Base-by-base conservation (phyloP, 2,113 vertebrate genomes). In the Leptobrachium leishanense region DNA sequence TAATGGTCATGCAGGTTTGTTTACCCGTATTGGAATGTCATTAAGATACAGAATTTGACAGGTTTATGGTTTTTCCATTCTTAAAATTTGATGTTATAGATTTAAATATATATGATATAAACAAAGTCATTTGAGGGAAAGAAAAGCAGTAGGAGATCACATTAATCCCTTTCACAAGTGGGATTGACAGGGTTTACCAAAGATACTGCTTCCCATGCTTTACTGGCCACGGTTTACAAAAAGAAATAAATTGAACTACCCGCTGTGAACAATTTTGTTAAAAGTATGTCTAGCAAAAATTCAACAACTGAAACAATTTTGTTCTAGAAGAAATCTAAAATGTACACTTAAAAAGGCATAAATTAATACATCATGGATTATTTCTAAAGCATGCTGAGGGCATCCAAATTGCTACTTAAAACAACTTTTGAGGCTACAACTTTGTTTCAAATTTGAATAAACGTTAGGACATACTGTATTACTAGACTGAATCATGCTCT, bases 211-310 rank as follows among this genome's bases (percentile, higher is more conserved):
- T 72, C 63, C 68, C 64, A 68, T 74, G 64, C 71, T 59, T 68
- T 80, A 80, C 74, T 68, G 63, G 77, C 57, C 63, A 68, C 71
- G 41, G 72, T 74, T 80, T 68, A 68, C 63, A 73, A 59, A 74
- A 74, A 59, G 50, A 71, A 41, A 80, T 74, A 74, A 68, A 80
- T 80, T 68, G 77, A 74, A 68, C 9, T n/a, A 44, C 77, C 77
- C 62, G 43, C 77, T 74, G 71, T 15, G 77, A 80, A 80, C 65
- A 74, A 80, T 80, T 80, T 80, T 73, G 77, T 79, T 73, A 73
- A 79, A 79, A 73, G 77, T 79, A 79, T 65, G 46, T 79, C n/a
- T 43, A 31, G 67, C 46, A 63, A 57, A 76, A 73, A 67, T 73
- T 73, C 59, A 72, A 54, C n/a, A 73, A 73, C 39, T 72, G n/a